These are phyloP conservation scores for Drosophila prosaltans DNA, from an alignment of 1,140 invertebrate species.

Conservation along the genomic window DNA sequence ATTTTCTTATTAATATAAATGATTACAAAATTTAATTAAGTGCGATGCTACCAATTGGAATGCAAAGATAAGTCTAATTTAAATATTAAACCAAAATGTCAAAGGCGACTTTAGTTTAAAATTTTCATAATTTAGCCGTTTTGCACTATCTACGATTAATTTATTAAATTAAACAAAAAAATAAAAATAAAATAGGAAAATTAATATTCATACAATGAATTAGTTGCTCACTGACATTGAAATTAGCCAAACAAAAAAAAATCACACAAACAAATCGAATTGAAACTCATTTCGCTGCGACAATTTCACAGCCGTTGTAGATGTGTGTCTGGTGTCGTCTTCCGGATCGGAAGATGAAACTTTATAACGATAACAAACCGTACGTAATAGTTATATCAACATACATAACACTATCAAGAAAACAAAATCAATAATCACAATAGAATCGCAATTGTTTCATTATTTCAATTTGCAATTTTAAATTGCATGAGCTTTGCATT, in stretches of 20 bases:
- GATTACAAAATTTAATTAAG: no score
- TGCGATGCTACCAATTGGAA: neutral
- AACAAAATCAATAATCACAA: conserved; percentile 27
- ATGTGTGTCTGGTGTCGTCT: conserved; percentile 51
- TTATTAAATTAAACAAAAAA: conserved; percentile 9
- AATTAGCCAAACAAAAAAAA: conserved; percentile 60
- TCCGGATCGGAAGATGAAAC: conserved; percentile 70
- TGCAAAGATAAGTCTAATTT: neutral
- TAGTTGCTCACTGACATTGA: conserved; percentile 67
- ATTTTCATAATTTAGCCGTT: conserved; percentile 6
- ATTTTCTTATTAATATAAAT: no score
- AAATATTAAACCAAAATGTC: neutral
- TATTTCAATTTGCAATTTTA: conserved; percentile 52
- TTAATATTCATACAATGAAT: conserved; percentile 67
- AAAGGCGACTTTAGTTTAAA: neutral
- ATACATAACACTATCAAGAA: conserved; percentile 23
- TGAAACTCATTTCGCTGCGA: conserved; percentile 60
- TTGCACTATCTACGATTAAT: conserved; percentile 32
- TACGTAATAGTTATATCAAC: conserved; percentile 32
- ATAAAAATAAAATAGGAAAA: conserved; percentile 8
- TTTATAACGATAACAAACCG: conserved; percentile 32
- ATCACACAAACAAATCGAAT: conserved; percentile 16
- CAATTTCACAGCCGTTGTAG: conserved; percentile 39
- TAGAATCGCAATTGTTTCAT: conserved; percentile 41
- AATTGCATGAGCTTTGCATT: conserved; percentile 52